Percentiles rank a stretch among this genome's conserved stretches.
These are phyloP conservation scores for Sebastolobus alascanus DNA, from an alignment of 2,797 vertebrate species.

Conservation along the genomic window DNA sequence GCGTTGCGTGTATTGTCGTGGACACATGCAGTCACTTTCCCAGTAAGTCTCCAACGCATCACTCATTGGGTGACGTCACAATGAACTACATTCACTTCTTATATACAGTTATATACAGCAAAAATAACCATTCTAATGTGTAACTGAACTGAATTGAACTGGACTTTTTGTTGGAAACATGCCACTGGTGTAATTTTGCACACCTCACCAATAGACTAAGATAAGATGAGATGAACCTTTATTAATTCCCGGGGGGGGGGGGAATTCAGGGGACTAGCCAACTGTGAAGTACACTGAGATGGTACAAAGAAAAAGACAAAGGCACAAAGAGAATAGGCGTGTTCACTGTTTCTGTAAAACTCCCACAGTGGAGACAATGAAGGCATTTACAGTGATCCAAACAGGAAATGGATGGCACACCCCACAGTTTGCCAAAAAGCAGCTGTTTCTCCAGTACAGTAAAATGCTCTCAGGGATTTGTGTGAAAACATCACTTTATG, in stretches of 20 bases:
- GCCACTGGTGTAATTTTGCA: neutral
- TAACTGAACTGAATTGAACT: neutral
- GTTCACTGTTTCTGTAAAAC: slow-evolving; percentile 28
- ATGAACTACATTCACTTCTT: neutral
- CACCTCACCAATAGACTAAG: neutral
- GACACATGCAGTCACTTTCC: no score
- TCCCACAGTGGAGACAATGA: slow-evolving; percentile 21
- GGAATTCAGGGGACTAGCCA: neutral
- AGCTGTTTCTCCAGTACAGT: slow-evolving; percentile 1
- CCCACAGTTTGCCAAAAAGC: slow-evolving; percentile 16
- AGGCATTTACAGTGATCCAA: slow-evolving; percentile 20
- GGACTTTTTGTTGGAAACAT: neutral
- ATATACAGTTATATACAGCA: neutral
- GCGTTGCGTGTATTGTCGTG: no score
- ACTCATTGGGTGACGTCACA: neutral
- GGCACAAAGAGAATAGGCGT: slow-evolving; percentile 38
- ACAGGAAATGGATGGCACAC: slow-evolving; percentile 21
- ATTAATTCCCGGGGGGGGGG: no score
- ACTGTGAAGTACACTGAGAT: slow-evolving; percentile 14
- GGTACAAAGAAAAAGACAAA: slow-evolving; percentile 12
- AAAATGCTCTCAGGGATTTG: slow-evolving; percentile 16
- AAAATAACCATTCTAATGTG: neutral
- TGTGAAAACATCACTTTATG: slow-evolving; percentile 18
- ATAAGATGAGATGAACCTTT: no score
- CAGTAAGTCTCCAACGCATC: no score